A percentile compares a stretch with the other conserved stretches of the same genome.
Evolutionary conservation across 2,888 invertebrate genomes (phyloP).

Genomic region (Eustalomyia histrio): DNA sequence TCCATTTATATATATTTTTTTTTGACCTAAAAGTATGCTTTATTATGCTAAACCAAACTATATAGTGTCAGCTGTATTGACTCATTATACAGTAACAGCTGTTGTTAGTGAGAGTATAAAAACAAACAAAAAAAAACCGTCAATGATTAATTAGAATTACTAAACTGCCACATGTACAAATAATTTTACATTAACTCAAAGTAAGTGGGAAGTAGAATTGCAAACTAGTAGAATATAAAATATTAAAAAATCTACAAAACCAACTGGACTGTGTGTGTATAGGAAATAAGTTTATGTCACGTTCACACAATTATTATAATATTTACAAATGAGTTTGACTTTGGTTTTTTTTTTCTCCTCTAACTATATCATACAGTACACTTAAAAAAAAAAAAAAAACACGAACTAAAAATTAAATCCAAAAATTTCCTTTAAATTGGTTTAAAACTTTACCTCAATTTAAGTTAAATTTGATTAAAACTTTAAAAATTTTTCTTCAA

Average conservation of each 20-base stretch:
- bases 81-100: conserved; percentile 52
- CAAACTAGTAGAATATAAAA: conserved; percentile 26
- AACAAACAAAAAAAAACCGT: conserved; percentile 8
- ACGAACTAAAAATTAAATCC: too few relatives aligned
- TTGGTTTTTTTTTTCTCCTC: conserved; percentile 22
- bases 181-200: conserved; percentile 19
- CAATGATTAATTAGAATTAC: conserved; percentile 62
- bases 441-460: too few relatives aligned
- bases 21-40: neutral
- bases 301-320: conserved; percentile 60
- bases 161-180: conserved; percentile 58
- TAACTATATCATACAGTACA: neutral
- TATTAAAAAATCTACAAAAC: conserved; percentile 7
- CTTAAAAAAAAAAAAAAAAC: too few relatives aligned
- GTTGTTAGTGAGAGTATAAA: conserved; percentile 1
- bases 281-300: conserved; percentile 57
- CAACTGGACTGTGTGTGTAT: neutral
- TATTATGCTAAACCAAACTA: neutral
- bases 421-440: too few relatives aligned
- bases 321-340: conserved; percentile 61
- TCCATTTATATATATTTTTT: conserved; percentile 60
- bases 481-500: too few relatives aligned
- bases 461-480: too few relatives aligned
- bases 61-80: conserved; percentile 44
- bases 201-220: neutral